Base-by-base conservation (phyloP, 2,888 invertebrate genomes). In the Chaetogeoica ovagalla region DNA sequence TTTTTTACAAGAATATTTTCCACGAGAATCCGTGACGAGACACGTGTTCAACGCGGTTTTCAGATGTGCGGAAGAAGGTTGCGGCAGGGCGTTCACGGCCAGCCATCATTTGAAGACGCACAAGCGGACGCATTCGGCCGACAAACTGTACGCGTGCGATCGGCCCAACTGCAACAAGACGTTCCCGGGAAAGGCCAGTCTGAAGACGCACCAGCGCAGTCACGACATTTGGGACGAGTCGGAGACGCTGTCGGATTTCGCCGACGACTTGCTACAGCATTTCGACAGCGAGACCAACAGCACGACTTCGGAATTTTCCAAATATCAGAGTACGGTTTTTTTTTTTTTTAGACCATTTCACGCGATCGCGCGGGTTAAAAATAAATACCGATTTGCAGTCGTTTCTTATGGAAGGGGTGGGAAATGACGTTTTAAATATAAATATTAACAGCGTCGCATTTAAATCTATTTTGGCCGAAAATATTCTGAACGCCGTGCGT, bases 101-200 rank as follows among this genome's bases (percentile, higher is more conserved):
- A 95, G 95, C 70, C 97, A 97, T 87, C 97, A 97, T 86, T 88
- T 97, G 68, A 97, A 96, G 87, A 96, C 96, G 0, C 97, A 97
- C 85, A 90, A 90, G 55, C 89, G 96, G 81, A 94, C 93, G 9
- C 95, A 95, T 85, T 91, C 93, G 2, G 94, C 94, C 0, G 91
- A 94, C 86, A 89, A 92, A 81, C 94, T 95, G 0, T 94, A 93
- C 86, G 89, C 91, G 0, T 95, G 95, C 86, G 87, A 87, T 60
- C 87, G 89, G 77, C 90, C 90, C 82, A 88, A 88, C 62, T 95
- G 95, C 85, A 89, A 89, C 39, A 90, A 92, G 84, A 90, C 94
- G 0, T 96, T 96, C 86, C 92, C 94, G 13, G 94, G 95, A 0
- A 90, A 92, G n/a, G 93, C 94, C 84, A 94, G 93, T 85, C 87